phyloP scores from a whole-genome alignment of 2,113 vertebrate genomes.

The Megaptera novaeangliae region DNA sequence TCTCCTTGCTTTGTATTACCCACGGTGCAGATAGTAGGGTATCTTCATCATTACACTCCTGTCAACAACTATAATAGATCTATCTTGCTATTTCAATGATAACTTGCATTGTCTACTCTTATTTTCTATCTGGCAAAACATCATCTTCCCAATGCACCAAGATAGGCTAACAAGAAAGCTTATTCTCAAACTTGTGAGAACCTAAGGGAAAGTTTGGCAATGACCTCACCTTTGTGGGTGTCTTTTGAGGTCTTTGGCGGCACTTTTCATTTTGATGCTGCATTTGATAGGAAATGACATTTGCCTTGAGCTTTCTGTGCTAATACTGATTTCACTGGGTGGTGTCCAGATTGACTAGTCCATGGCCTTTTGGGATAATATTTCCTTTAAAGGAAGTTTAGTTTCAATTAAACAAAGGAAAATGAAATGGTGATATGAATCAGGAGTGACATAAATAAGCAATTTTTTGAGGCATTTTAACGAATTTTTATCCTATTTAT shows the following conservation, averaged over 20 bases:
- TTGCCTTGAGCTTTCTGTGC: not conserved
- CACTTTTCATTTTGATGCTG: not conserved
- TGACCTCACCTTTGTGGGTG: not conserved
- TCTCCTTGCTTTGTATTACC: not conserved
- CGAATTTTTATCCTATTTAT: not conserved
- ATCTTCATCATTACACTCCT: not conserved
- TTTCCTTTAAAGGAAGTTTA: not conserved
- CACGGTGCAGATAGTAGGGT: not conserved
- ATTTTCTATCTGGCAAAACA: not conserved
- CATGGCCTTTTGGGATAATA: not conserved
- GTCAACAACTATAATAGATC: not conserved
- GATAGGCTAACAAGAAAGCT: not conserved
- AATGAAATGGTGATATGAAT: not conserved
- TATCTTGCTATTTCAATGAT: not conserved
- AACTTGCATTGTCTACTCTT: not conserved
- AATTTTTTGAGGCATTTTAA: not conserved
- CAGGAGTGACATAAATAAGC: not conserved
- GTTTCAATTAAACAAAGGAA: not conserved
- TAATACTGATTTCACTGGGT: not conserved
- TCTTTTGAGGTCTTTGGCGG: not conserved
- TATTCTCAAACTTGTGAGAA: not conserved
- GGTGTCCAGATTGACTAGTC: not conserved
- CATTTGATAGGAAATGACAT: slow-evolving; percentile 8
- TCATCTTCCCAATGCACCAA: not conserved
- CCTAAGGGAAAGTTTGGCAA: not conserved